Evolutionary conservation across 2,888 invertebrate species (phyloP), one percentile per base, ranked within the genome.

Genomic region (Sylvicola fuscatus): DNA sequence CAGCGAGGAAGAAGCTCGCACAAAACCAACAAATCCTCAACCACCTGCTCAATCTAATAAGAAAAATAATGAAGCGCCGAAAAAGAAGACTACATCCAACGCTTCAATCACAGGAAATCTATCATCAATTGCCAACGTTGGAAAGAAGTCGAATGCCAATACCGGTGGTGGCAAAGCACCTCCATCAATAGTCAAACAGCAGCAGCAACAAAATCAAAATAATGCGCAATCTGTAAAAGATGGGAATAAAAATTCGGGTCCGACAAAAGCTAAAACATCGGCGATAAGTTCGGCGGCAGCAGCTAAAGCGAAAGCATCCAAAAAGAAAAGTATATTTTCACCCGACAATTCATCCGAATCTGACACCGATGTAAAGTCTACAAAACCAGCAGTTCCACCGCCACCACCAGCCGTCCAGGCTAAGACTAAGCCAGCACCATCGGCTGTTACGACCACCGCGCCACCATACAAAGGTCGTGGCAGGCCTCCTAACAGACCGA

Each of bases 311-410:
- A 29, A 29, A 13, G 39, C 35, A 29, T 38, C 37, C 14, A 78
- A 76, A 48, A 77, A 75, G 52, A 80, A 78, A 50, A 79, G 81
- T 48, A 82, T 82, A 47, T 82, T 82, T 48, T 82, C 82, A 36
- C 81, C 82, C 0, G 81, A 79, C 44, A 81, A 81, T 43, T 70
- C 71, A 42, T 71, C 72, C n/a, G 72, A 72, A 46, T 71, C 71
- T 34, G 59, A 61, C 46, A 47, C 60, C 2, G 60, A 68, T 15
- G 31, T 40, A 28, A 30, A 34, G 21, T 30, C 29, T 13, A 8
- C 3, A 42, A 40, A 26, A 30, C 36, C 6, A 35, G 11, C 42
- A 27, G 32, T 37, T 4, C 40, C 39, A 36, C 14, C 33, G n/a
- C 13, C n/a, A 14, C 12, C 14, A 5, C n/a, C 12, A 7, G 5